Base-by-base conservation (phyloP, 2,888 invertebrate species). In the Hipparchia semele region DNA sequence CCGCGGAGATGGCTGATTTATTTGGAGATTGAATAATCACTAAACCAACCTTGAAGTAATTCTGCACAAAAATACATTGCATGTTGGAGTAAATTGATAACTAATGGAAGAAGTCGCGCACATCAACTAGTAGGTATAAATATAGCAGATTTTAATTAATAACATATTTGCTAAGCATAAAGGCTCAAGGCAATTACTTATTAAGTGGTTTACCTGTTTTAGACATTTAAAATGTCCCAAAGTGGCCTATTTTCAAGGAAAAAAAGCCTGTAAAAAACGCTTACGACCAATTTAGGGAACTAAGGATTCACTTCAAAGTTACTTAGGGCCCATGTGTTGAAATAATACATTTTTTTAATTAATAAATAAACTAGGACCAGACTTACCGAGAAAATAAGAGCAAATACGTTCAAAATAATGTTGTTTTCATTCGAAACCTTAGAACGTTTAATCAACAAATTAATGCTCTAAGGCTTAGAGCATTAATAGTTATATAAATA, bases 261-360 rank as follows among this genome's bases (percentile, higher is more conserved):
- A 39, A 39, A 39, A 39, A 39, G 39, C 53, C 23, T 12, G 51
- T 59, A 45, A 33, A 62, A 62, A 70, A 67, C 45, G 59, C 61
- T 73, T 73, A 60, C 69, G 6, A 45, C 23, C 4, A 73, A 70
- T 49, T 70, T 66, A 10, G 53, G 65, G 49, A 70, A 12, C 53
- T 7, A 54, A 33, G 45, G 33, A 67, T 58, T 45, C 67, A 67
- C 67, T 56, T 10, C 6, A 39, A 56, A 67, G 56, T 58, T 13
- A 45, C 56, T 13, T 13, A 45, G 13, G 13, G 13, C 45, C 39
- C 3, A 5, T 1, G 1, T 39, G 1, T 39, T 39, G 5, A 39
- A 39, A 39, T 39, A 39, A 39, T 39, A 39, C 39, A 39, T 39
- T 39, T 67, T 67, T 56, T 45, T 46, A 67, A 58, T 67, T 54